Conservation (phyloP, 2,888 invertebrate genomes). For the Melanophora roralis region DNA sequence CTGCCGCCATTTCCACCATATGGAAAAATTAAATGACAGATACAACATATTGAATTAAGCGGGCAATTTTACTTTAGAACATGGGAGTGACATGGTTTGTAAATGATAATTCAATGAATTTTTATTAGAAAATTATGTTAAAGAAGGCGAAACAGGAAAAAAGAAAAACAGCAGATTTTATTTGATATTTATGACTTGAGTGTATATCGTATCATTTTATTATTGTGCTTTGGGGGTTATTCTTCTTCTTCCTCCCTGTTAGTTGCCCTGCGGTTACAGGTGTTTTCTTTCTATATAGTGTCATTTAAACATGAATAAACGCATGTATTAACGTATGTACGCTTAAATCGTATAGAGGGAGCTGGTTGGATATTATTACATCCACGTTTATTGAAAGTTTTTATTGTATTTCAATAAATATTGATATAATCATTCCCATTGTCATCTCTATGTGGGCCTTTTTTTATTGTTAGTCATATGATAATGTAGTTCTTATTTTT, state of each 20-base stretch:
- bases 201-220: constrained; percentile 47
- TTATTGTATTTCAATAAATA: constrained; percentile 41
- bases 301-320: neutral
- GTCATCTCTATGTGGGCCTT: constrained; percentile 20
- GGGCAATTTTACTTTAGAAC: neutral
- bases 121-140: constrained; percentile 66
- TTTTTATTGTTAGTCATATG: neutral
- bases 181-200: constrained; percentile 60
- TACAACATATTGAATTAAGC: neutral
- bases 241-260: neutral
- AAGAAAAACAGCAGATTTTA: constrained; percentile 35
- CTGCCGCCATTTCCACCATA: neutral
- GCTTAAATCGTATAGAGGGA: neutral
- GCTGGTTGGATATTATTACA: neutral
- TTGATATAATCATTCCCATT: constrained; percentile 14
- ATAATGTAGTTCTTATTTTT: constrained; percentile 1
- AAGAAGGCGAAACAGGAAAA: constrained; percentile 36
- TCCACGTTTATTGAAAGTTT: neutral
- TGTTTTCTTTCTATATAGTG: constrained; percentile 39
- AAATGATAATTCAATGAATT: constrained; percentile 65
- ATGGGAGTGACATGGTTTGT: constrained; percentile 18
- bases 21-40: neutral
- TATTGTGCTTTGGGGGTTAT: constrained; percentile 8
- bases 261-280: constrained; percentile 17
- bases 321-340: too few species aligned